phyloP scores from a whole-genome alignment of 2,113 vertebrate species.

The Percina caprodes region DNA sequence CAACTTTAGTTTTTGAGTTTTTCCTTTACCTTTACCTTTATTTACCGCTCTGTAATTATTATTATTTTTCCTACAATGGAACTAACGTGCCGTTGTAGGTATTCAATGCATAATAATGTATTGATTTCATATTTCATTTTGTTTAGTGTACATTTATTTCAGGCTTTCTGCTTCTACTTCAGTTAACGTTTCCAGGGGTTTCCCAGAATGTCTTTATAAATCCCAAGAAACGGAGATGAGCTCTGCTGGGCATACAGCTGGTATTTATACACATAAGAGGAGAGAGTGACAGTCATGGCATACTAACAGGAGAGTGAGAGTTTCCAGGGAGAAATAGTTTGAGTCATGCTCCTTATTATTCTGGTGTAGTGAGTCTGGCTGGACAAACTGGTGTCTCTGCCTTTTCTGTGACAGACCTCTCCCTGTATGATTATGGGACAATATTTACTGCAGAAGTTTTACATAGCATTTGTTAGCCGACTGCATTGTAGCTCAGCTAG shows the following conservation, averaged over 20 bases:
- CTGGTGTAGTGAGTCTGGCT: neutral
- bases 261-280: slow-evolving; percentile 32
- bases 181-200: slow-evolving; percentile 8
- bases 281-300: slow-evolving; percentile 11
- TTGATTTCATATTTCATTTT: neutral
- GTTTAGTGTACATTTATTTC: neutral
- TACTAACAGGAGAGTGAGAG: slow-evolving; percentile 3
- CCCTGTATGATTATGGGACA: neutral
- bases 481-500: neutral
- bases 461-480: neutral
- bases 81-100: too few species aligned
- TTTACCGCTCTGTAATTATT: too few species aligned
- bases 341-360: neutral
- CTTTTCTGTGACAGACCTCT: slow-evolving; percentile 1
- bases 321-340: neutral
- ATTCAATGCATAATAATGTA: neutral
- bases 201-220: slow-evolving; percentile 19
- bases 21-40: too few species aligned
- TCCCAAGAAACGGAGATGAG: slow-evolving; percentile 15
- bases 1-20: too few species aligned
- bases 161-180: neutral
- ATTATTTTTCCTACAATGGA: too few species aligned
- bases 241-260: slow-evolving; percentile 15
- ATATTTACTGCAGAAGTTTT: slow-evolving; percentile 25
- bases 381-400: neutral